phyloP scores from a whole-genome alignment of 2,113 vertebrate genomes.

The Clinocottus analis region DNA sequence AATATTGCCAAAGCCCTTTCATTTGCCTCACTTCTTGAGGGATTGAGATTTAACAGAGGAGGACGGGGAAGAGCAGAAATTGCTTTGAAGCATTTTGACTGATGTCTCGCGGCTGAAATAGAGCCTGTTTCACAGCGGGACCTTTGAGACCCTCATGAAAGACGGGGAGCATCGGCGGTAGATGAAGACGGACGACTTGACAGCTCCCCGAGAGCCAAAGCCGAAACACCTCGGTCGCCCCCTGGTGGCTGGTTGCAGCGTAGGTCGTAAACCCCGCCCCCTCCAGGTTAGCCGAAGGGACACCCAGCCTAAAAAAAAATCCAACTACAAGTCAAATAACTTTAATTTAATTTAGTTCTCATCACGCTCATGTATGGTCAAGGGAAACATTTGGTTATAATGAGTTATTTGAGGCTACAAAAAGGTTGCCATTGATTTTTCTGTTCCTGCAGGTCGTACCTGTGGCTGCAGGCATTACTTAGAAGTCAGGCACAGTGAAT shows the following conservation, averaged over 20 bases:
- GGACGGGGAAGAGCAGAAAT: conserved; percentile 8
- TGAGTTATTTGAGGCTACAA: not conserved
- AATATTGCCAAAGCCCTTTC: conserved; percentile 38
- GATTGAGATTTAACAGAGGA: conserved; percentile 44
- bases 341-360: too few relatives aligned
- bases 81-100: conserved; percentile 52
- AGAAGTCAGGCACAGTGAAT: conserved; percentile 10
- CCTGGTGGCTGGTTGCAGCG: not conserved
- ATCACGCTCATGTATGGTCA: not conserved
- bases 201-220: not conserved
- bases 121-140: conserved; percentile 53
- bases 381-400: not conserved
- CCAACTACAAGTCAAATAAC: not conserved
- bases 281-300: not conserved
- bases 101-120: conserved; percentile 40
- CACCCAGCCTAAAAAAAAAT: too few relatives aligned
- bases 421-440: not conserved
- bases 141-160: conserved; percentile 20
- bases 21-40: conserved; percentile 41
- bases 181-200: not conserved
- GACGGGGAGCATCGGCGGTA: not conserved
- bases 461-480: conserved; percentile 10
- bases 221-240: not conserved
- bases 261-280: not conserved
- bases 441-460: not conserved